These are phyloP conservation scores for Ginglymostoma cirratum DNA, from an alignment of 2,113 vertebrate genomes.

Conservation along the genomic window DNA sequence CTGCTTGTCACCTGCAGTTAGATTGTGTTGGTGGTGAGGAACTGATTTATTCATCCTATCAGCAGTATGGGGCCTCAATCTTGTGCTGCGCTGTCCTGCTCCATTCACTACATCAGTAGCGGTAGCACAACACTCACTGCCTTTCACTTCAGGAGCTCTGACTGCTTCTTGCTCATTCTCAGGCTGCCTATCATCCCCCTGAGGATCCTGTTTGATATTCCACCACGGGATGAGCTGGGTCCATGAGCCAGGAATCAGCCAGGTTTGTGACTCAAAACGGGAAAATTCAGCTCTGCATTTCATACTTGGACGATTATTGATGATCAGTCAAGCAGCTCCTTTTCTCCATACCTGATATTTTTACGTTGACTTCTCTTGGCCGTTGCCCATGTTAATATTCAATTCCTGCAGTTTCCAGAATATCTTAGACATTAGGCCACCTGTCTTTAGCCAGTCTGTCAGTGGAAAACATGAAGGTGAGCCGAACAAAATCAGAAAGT, in stretches of 20 bases:
- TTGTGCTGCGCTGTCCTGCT: neutral
- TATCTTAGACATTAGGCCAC: neutral
- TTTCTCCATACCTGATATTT: neutral
- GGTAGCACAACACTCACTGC: neutral
- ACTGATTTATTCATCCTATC: neutral
- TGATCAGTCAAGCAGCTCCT: neutral
- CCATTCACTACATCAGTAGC: neutral
- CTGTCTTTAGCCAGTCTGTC: neutral
- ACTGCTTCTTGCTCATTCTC: neutral
- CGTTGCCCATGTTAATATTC: neutral
- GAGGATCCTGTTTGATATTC: neutral
- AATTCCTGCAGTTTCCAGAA: neutral
- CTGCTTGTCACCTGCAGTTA: neutral
- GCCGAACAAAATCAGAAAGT: no score
- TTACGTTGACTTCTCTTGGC: neutral
- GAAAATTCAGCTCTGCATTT: neutral
- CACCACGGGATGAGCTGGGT: neutral
- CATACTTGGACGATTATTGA: neutral
- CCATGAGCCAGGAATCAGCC: no score
- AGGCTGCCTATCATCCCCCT: neutral
- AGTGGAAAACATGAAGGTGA: neutral
- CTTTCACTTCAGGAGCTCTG: neutral
- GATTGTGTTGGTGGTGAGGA: neutral
- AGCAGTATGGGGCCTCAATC: no score
- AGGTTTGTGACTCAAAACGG: neutral